A percentile compares a stretch with the other conserved stretches of the same genome.
These are phyloP conservation scores for Pyrrhosoma nymphula DNA, from an alignment of 2,888 invertebrate species.

Conservation along the genomic window DNA sequence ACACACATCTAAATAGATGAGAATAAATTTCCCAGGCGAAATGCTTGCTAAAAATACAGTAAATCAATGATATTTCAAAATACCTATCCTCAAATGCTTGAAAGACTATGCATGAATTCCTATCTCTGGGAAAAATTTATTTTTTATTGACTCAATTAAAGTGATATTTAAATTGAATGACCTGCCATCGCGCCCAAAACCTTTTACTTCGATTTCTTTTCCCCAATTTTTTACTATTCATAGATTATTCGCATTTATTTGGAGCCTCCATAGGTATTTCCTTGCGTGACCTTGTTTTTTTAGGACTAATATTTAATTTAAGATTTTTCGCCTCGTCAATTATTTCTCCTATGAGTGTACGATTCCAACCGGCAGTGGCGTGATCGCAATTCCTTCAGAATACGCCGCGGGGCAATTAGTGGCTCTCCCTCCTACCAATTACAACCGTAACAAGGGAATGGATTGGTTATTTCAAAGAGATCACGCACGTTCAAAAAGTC, in stretches of 20 bases:
- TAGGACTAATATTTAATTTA: not conserved
- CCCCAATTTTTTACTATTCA: not conserved
- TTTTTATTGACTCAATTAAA: not conserved
- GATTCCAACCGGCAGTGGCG: not conserved
- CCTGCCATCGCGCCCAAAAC: too few relatives aligned
- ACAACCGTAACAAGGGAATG: not conserved
- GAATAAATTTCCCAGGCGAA: too few relatives aligned
- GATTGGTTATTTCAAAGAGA: not conserved
- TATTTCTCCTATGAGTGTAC: not conserved
- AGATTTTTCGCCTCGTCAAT: not conserved
- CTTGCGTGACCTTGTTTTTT: not conserved
- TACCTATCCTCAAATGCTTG: too few relatives aligned
- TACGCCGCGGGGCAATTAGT: not conserved
- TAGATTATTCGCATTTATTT: not conserved
- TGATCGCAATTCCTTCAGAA: not conserved
- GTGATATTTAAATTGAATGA: not conserved
- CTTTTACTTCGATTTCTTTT: too few relatives aligned
- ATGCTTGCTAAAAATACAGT: too few relatives aligned
- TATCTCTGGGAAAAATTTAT: too few relatives aligned
- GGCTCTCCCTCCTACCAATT: not conserved
- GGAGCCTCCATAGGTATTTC: not conserved
- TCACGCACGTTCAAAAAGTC: not conserved
- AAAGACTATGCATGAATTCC: too few relatives aligned
- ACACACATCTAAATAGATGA: too few relatives aligned
- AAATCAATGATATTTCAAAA: too few relatives aligned